phyloP scores from a whole-genome alignment of 2,797 vertebrate genomes.

The Melanotaenia boesemani region DNA sequence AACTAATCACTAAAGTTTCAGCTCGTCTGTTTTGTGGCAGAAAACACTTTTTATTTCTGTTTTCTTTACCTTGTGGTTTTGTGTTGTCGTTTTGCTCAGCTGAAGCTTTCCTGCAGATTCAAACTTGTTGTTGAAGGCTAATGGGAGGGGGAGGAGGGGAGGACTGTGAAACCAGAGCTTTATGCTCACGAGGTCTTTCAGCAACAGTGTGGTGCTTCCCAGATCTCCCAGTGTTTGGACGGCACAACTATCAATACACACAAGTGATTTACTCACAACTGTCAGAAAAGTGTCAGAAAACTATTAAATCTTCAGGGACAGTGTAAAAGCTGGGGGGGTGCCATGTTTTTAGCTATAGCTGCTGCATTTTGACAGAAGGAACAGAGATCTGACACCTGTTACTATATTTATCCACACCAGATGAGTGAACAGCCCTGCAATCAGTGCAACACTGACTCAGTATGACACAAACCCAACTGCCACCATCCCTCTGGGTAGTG shows the following conservation, averaged over 20 bases:
- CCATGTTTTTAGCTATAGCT: not conserved
- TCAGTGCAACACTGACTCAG: not conserved
- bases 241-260: not conserved
- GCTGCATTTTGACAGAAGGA: slow-evolving; percentile 2
- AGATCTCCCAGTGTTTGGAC: not conserved
- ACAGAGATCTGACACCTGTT: slow-evolving; percentile 32
- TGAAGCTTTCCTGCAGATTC: slow-evolving; percentile 15
- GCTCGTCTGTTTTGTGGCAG: not conserved
- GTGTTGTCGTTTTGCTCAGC: not conserved
- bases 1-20: not conserved
- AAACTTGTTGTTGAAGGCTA: slow-evolving; percentile 18
- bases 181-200: not conserved
- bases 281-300: too few relatives aligned
- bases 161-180: slow-evolving; percentile 40
- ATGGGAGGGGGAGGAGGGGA: slow-evolving; percentile 10
- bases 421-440: not conserved
- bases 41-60: not conserved
- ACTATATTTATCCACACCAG: slow-evolving; percentile 57
- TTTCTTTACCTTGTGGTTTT: slow-evolving; percentile 41
- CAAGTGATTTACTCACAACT: not conserved
- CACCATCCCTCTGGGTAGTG: not conserved
- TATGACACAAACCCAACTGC: not conserved
- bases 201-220: not conserved
- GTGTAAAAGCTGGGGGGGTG: not conserved
- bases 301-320: not conserved